These are phyloP conservation scores for Aurelia coerulea DNA, from an alignment of 30 jellyfish, hydroid and myxozoan species.

Conservation along the genomic window DNA sequence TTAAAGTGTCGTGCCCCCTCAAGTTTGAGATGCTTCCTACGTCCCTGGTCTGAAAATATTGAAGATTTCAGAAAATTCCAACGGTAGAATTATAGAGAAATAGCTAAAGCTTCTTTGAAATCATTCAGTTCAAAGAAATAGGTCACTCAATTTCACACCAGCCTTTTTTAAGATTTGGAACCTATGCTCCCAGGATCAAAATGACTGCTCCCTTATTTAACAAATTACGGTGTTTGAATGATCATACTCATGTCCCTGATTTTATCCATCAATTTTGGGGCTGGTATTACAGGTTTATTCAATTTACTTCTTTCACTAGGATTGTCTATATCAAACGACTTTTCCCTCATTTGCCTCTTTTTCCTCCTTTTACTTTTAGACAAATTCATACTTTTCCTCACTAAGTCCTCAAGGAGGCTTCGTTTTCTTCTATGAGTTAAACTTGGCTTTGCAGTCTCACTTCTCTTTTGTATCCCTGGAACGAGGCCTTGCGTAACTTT, in stretches of 20 bases:
- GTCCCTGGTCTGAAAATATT: too few relatives aligned
- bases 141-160: too few relatives aligned
- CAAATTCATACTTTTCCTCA: neutral
- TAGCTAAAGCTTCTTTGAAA: too few relatives aligned
- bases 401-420: slow-evolving; percentile 18
- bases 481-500: slow-evolving; percentile 27
- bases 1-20: too few relatives aligned
- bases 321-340: slow-evolving; percentile 66
- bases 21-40: too few relatives aligned
- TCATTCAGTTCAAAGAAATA: too few relatives aligned
- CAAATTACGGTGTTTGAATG: slow-evolving; percentile 81
- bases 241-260: slow-evolving; percentile 95
- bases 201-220: too few relatives aligned
- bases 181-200: too few relatives aligned
- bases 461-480: slow-evolving; percentile 55
- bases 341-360: slow-evolving; percentile 70
- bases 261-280: slow-evolving; percentile 94
- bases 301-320: slow-evolving; percentile 86
- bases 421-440: slow-evolving; percentile 19
- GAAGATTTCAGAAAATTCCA: too few relatives aligned
- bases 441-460: slow-evolving; percentile 2
- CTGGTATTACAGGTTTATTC: slow-evolving; percentile 81
- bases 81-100: too few relatives aligned
- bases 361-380: neutral
- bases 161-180: too few relatives aligned